Evolutionary conservation across 1,140 invertebrate species (phyloP), one percentile per base, ranked within the genome.

Genomic region (Harpegnathos saltator): DNA sequence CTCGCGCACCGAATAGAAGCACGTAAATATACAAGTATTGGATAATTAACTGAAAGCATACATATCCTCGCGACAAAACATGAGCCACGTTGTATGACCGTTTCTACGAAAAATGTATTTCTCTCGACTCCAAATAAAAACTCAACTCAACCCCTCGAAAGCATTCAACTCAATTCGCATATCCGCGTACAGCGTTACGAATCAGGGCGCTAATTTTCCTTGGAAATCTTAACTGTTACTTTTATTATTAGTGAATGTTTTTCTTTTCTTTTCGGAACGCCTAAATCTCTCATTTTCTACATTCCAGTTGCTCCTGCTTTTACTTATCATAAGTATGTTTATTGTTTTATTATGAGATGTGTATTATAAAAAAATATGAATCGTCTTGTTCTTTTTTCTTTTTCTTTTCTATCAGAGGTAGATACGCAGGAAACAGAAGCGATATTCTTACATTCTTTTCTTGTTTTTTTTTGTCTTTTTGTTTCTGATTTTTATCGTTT

Each of bases 371-470:
- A 92, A 93, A 92, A 92, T 92, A 93, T 92, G 84, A 91, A 91
- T 92, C 89, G 91, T 92, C 89, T 92, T 85, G 90, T 91, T 92
- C n/a, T n/a, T n/a, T n/a, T n/a, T n/a, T n/a, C n/a, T n/a, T n/a
- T n/a, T n/a, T n/a, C n/a, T 90, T 75, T 77, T 92, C 89, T 91
- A 85, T 91, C 86, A 91, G 91, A 93, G 92, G 91, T 93, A 93
- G 92, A 91, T 92, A 89, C 89, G 89, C 91, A 92, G 91, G 91
- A 93, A 93, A 92, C 91, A 91, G 90, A 93, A 93, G 90, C 91
- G 86, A 83, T 91, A 85, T 86, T 84, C 87, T 90, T 90, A 87
- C 82, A 86, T 83, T 85, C 73, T 52, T 72, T 54, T 63, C 52
- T 62, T n/a, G n/a, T n/a, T n/a, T 59, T 75, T 63, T 78, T 75